phyloP scores from a whole-genome alignment of 2,113 vertebrate genomes.

The Ancistrus triradiatus region DNA sequence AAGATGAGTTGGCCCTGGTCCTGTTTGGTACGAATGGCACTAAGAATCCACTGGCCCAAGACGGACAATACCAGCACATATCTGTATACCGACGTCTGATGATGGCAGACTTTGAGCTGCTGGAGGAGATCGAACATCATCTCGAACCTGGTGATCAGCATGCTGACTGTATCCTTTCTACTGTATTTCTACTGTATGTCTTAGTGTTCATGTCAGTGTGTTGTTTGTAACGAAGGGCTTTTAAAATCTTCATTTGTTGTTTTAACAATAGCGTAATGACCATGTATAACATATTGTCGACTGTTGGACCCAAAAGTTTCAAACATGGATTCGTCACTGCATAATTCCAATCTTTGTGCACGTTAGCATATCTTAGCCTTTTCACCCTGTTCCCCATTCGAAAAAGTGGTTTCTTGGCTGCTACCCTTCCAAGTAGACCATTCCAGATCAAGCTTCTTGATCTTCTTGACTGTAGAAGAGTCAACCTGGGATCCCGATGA shows the following conservation, averaged over 20 bases:
- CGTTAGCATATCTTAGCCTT: no score
- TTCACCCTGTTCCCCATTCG: no score
- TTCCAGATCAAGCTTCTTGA: no score
- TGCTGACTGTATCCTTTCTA: conserved; percentile 90
- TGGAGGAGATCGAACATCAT: conserved; percentile 80
- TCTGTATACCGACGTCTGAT: conserved; percentile 76
- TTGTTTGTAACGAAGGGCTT: neutral
- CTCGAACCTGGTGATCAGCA: conserved; percentile 76
- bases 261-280: no score
- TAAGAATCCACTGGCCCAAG: conserved; percentile 70
- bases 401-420: no score
- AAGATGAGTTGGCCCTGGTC: conserved; percentile 86
- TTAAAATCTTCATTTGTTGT: neutral
- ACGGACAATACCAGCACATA: conserved; percentile 86
- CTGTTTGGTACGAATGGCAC: conserved; percentile 87
- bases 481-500: no score
- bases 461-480: no score
- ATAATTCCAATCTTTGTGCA: no score
- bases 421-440: no score
- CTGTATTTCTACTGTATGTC: neutral
- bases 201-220: neutral
- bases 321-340: no score
- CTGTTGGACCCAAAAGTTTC: no score
- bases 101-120: conserved; percentile 85
- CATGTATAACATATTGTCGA: no score